Evolutionary conservation across 1,140 invertebrate genomes (phyloP), one percentile per base, ranked within the genome.

Genomic region (Hirudo medicinalis): DNA sequence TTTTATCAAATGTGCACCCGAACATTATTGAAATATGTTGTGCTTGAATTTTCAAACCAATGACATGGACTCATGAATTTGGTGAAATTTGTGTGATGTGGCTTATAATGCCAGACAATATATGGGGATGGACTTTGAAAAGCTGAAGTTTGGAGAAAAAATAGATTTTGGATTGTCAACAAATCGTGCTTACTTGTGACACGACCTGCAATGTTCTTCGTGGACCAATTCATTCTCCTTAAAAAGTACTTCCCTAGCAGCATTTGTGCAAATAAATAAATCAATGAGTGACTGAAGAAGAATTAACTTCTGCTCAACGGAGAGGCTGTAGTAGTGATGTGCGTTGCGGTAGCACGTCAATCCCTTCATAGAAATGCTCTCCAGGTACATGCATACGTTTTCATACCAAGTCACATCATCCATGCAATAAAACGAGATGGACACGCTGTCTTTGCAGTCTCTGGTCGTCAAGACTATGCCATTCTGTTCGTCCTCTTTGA

Each of bases 341-440:
- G 3, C 29, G 13, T 22, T 32, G 29, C 22, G 29, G 8, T 25
- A 25, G 68, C 15, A 85, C 27, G 70, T 74, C 60, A 84, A 82
- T 63, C 57, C 29, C 3, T 63, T 63, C 22, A 63, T 32, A n/a
- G 57, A 22, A 63, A 63, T 63, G 76, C 80, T 81, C 53, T 83
- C 80, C 17, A 97, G 86, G 83, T 94, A 97, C 49, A 88, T 86
- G 76, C 91, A 84, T 67, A 97, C 82, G 57, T 90, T 87, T 84
- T 97, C 92, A 66, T 93, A 90, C 92, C 94, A 98, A 55, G 94
- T 95, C 82, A 97, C 88, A 60, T 88, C 84, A 85, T 98, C 95
- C 74, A 94, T 87, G 78, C 95, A 88, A 84, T 90, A 96, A 25
- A 97, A 83, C 74, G 89, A 87, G 70, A 95, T 88, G 81, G 97